phyloP scores from a whole-genome alignment of 2,113 vertebrate genomes.

The Saimiri boliviensis region DNA sequence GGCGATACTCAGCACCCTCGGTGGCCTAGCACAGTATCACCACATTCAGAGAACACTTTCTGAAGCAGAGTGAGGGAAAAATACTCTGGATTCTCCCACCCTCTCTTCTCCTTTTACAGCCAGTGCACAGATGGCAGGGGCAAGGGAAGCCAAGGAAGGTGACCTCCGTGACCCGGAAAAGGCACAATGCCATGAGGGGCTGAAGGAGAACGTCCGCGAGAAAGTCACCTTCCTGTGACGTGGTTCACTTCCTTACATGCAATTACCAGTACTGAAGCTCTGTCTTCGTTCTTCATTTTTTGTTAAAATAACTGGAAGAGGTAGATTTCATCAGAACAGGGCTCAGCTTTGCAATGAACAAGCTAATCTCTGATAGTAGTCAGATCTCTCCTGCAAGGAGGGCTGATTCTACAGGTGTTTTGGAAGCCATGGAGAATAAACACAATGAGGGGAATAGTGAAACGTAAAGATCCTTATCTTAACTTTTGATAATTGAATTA shows the following conservation, averaged over 20 bases:
- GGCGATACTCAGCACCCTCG: fast-evolving
- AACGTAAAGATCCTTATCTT: fast-evolving
- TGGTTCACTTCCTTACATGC: fast-evolving
- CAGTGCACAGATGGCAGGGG: fast-evolving
- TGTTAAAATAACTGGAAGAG: not conserved
- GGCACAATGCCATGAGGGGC: fast-evolving
- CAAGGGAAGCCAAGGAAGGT: fast-evolving
- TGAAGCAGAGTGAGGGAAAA: not conserved
- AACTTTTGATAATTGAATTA: not conserved
- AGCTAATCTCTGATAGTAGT: too few relatives aligned
- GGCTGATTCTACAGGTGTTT: fast-evolving
- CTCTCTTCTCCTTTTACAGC: fast-evolving
- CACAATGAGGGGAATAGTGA: fast-evolving
- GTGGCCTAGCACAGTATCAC: fast-evolving
- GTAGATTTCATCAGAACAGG: not conserved
- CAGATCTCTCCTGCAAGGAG: not conserved
- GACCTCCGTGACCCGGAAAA: fast-evolving
- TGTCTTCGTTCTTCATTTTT: not conserved
- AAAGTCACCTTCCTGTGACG: not conserved
- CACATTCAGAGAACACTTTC: fast-evolving
- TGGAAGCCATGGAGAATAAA: fast-evolving
- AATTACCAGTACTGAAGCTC: not conserved
- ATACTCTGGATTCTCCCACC: fast-evolving
- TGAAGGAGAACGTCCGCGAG: not conserved
- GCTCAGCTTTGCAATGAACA: not conserved